A percentile compares a stretch with the other conserved stretches of the same genome.
Evolutionary conservation across 1,140 invertebrate genomes (phyloP).

Genomic region (Thaumatotibia leucotreta): DNA sequence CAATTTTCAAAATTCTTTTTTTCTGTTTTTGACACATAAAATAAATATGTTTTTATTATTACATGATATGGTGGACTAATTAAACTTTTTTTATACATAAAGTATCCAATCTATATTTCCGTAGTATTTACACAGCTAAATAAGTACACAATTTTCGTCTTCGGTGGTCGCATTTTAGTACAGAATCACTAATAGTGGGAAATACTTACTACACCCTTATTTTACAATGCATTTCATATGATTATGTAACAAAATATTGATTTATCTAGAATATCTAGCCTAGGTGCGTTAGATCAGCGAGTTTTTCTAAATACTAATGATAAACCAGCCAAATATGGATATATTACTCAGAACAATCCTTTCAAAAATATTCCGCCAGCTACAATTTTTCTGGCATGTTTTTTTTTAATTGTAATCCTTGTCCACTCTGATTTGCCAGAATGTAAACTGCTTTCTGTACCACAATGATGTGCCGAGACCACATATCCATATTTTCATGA

Average conservation of each 20-base stretch:
- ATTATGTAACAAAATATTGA: conserved; percentile 15
- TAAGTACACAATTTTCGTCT: not conserved
- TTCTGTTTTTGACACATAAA: too few relatives aligned
- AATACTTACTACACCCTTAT: not conserved
- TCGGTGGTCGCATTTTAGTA: not conserved
- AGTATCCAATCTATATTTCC: not conserved
- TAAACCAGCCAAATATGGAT: not conserved
- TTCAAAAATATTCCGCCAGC: not conserved
- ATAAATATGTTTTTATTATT: too few relatives aligned
- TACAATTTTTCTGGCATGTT: too few relatives aligned
- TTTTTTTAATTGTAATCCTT: too few relatives aligned
- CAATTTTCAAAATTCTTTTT: too few relatives aligned
- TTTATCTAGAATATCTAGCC: not conserved
- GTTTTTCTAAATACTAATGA: not conserved
- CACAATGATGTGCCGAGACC: not conserved
- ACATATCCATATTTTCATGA: not conserved
- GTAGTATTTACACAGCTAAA: not conserved
- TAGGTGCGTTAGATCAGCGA: not conserved
- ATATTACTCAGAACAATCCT: not conserved
- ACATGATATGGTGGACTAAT: too few relatives aligned
- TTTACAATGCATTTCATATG: not conserved
- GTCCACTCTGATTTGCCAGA: too few relatives aligned
- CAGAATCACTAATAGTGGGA: not conserved
- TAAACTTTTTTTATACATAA: too few relatives aligned
- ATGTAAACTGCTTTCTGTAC: too few relatives aligned